Percentiles rank a stretch among this genome's conserved stretches.
These are phyloP conservation scores for Heterocephalus glaber DNA, from an alignment of 2,113 vertebrate genomes.

Conservation along the genomic window DNA sequence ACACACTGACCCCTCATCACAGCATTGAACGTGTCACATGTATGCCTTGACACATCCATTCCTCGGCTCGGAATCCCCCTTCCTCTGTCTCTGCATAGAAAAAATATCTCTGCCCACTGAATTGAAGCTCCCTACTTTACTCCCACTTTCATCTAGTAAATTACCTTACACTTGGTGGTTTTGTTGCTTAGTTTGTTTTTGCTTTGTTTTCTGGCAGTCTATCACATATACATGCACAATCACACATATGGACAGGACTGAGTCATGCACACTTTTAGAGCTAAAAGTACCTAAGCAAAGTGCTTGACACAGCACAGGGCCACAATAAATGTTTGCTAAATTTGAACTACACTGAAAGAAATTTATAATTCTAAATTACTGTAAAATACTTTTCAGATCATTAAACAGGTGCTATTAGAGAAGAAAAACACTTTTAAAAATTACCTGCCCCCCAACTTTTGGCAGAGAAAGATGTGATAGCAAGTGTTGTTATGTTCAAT, in stretches of 20 bases:
- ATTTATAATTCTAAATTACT: slow-evolving; percentile 25
- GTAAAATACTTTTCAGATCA: slow-evolving; percentile 28
- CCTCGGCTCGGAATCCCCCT: not conserved
- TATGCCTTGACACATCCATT: not conserved
- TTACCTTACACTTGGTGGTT: not conserved
- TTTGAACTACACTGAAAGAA: slow-evolving; percentile 29
- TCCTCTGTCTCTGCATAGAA: not conserved
- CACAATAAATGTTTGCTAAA: not conserved
- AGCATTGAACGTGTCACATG: not conserved
- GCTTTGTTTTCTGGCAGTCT: not conserved
- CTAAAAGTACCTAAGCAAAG: not conserved
- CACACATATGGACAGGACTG: not conserved
- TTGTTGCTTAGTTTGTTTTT: not conserved
- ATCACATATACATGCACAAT: not conserved
- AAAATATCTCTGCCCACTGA: not conserved
- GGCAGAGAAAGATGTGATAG: not conserved
- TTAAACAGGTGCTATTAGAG: not conserved
- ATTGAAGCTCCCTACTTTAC: not conserved
- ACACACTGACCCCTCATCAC: not conserved
- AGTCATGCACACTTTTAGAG: not conserved
- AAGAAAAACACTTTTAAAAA: slow-evolving; percentile 29
- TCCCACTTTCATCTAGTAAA: not conserved
- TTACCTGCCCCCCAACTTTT: not conserved
- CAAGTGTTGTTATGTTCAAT: slow-evolving; percentile 24
- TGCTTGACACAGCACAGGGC: not conserved